These are phyloP conservation scores for Alexandromys fortis DNA, from an alignment of 2,113 vertebrate species.

Conservation along the genomic window DNA sequence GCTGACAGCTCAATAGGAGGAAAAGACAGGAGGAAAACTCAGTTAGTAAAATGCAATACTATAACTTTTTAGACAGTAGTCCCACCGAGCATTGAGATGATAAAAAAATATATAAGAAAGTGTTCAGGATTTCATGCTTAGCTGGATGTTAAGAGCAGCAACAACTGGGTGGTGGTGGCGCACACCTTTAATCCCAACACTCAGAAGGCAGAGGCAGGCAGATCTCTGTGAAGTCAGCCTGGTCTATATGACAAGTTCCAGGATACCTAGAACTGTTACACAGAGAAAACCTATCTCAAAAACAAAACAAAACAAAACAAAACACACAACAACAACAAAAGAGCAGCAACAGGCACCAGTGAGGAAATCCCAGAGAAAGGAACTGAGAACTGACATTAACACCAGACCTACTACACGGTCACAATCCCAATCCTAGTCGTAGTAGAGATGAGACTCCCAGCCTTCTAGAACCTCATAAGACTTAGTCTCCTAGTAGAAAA, in stretches of 20 bases:
- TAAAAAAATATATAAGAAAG: not conserved
- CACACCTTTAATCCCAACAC: not conserved
- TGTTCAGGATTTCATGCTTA: slow-evolving; percentile 5
- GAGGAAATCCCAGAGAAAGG: not conserved
- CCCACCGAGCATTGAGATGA: not conserved
- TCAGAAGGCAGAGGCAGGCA: not conserved
- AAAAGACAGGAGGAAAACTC: not conserved
- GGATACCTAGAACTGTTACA: not conserved
- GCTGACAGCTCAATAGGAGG: not conserved
- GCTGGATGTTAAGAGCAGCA: slow-evolving; percentile 19
- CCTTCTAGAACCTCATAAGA: not conserved
- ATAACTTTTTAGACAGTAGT: not conserved
- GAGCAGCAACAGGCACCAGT: not conserved
- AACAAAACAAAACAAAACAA: not conserved
- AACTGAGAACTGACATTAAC: not conserved
- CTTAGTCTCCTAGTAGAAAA: not conserved
- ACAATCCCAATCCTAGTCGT: not conserved
- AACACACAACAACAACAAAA: not conserved
- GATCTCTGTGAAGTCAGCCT: not conserved
- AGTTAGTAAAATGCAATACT: not conserved
- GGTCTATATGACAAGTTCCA: not conserved
- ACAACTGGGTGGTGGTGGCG: not conserved
- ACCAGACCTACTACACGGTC: not conserved
- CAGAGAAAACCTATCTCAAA: not conserved
- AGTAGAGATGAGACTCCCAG: not conserved